Base-by-base conservation (phyloP, 2,797 vertebrate genomes). In the Helostoma temminkii region DNA sequence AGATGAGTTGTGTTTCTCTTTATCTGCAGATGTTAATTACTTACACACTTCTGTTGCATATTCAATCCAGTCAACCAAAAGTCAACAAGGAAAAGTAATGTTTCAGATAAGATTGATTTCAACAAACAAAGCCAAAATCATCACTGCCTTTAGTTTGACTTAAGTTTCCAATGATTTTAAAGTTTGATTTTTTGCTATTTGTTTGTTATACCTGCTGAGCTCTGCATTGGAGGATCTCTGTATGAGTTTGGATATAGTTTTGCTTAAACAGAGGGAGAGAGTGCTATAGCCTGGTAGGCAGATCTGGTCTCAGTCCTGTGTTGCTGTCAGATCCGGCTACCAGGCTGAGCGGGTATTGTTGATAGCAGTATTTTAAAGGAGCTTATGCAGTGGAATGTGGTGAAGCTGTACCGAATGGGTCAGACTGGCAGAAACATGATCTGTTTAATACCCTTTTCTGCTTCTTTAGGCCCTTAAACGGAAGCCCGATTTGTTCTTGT, bases 401-500 rank as follows among this genome's bases (percentile, higher is more conserved):
- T 83, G 85, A 83, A 84, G 66, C 70, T 88, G 63, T 62, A 45
- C 61, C 60, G 68, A 47, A 49, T 70, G 80, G 84, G 80, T 88
- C 55, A 10, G 58, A 54, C 62, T 37, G 3, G 42, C 73, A 68
- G 56, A 84, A 75, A 58, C 79, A 30, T 90, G 67, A 93, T 81
- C 74, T 78, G 85, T 90, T 90, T 91, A 92, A 91, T 87, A 78
- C 72, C 74, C 94, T 71, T 92, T 83, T 96, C 91, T 97, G 88
- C 94, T 91, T 95, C 90, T 62, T n/a, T 96, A 99, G 98, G 97
- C 96, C 88, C 94, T 99, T 93, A 99, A 99, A 95, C 94, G 97
- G 95, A 99, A 99, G 85, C 96, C 97, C 25, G 97, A 98, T 93
- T 95, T 99, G 89, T 99, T 96, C 95, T 94, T 98, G 88, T 97